phyloP scores from a whole-genome alignment of 2,888 invertebrate species.

The Chaetogeoica ovagalla region DNA sequence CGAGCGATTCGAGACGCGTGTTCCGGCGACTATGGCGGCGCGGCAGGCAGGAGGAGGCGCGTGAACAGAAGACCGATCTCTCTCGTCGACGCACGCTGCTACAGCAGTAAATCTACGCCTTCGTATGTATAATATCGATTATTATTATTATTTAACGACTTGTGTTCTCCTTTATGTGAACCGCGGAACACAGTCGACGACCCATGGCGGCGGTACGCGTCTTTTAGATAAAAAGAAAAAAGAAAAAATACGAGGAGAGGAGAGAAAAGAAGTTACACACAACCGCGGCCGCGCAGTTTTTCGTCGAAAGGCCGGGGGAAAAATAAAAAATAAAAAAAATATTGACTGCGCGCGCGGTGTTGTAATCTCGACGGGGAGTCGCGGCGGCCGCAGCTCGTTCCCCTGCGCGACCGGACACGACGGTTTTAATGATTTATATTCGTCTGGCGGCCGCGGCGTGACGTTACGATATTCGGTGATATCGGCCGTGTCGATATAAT shows the following conservation, averaged over 20 bases:
- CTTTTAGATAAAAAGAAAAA: constrained; percentile 26
- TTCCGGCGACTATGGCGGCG: too few species aligned
- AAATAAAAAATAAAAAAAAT: too few species aligned
- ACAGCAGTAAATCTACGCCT: constrained; percentile 51
- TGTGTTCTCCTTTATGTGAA: constrained; percentile 41
- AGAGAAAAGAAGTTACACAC: constrained; percentile 5
- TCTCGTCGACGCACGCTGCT: not conserved
- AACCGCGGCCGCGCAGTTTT: not conserved
- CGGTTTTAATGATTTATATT: constrained; percentile 52
- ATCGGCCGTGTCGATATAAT: not conserved
- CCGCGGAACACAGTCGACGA: not conserved
- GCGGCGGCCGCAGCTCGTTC: too few species aligned
- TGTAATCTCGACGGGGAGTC: constrained; percentile 49
- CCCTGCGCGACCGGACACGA: constrained; percentile 20
- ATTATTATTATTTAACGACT: constrained; percentile 31
- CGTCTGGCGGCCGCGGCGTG: constrained; percentile 21
- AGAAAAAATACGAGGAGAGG: too few species aligned
- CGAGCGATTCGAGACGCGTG: too few species aligned
- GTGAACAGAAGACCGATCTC: constrained; percentile 19
- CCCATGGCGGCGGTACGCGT: constrained; percentile 28
- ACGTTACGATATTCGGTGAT: constrained; percentile 18
- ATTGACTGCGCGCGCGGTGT: constrained; percentile 27
- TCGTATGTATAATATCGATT: constrained; percentile 50
- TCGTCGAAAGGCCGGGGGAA: constrained; percentile 25
- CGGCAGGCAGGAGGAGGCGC: not conserved